Percentiles rank a stretch among this genome's conserved stretches.
phyloP scores from a whole-genome alignment of 2,113 vertebrate species.

The Anseranas semipalmata region DNA sequence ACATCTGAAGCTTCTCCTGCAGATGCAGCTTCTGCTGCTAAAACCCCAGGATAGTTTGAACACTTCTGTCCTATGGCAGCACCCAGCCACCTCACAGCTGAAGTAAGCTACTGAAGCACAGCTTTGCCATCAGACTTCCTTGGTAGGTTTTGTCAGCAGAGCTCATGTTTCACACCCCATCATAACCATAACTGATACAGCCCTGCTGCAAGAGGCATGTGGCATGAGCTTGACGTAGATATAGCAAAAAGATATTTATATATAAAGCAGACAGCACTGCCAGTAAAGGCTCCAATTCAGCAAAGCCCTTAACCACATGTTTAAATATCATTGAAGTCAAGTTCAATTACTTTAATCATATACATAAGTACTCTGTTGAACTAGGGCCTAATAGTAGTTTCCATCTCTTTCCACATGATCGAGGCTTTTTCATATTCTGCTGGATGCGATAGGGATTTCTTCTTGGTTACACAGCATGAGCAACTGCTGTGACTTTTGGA shows the following conservation, averaged over 20 bases:
- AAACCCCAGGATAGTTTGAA: not conserved
- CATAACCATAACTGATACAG: not conserved
- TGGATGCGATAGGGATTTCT: not conserved
- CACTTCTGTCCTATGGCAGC: not conserved
- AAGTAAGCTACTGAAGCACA: not conserved
- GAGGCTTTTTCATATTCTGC: conserved; percentile 15
- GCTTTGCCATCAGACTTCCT: not conserved
- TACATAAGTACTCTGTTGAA: conserved; percentile 4
- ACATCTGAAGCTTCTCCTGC: not conserved
- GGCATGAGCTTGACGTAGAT: not conserved
- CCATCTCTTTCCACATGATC: conserved; percentile 9
- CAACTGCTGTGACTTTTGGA: conserved; percentile 52
- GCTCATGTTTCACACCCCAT: not conserved
- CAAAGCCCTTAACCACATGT: not conserved
- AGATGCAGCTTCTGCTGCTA: not conserved
- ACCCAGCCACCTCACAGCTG: not conserved
- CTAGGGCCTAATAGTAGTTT: not conserved
- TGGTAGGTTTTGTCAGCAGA: not conserved
- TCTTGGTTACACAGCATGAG: not conserved
- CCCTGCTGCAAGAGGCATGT: not conserved
- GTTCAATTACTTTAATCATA: conserved; percentile 42
- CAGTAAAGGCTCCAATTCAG: not conserved
- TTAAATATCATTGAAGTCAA: conserved; percentile 36
- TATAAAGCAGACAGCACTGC: not conserved
- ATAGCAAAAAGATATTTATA: not conserved